These are phyloP conservation scores for Stomatorhinus ivindoensis DNA, from an alignment of 2,113 vertebrate genomes.

Conservation along the genomic window DNA sequence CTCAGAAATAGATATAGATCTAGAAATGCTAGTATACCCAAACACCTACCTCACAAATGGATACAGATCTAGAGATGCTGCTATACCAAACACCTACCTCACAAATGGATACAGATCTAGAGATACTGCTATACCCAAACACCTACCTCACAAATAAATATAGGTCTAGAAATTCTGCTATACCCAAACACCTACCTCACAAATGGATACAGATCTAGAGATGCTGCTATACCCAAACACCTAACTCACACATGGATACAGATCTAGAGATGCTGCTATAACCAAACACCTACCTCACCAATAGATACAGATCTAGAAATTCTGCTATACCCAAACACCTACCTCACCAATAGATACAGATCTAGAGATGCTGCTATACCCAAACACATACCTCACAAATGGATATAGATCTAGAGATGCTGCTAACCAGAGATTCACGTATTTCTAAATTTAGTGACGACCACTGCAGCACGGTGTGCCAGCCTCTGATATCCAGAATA, in stretches of 20 bases:
- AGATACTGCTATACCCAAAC: no score
- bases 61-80: background rate
- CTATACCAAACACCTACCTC: no score
- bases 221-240: background rate
- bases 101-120: background rate
- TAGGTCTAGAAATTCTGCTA: no score
- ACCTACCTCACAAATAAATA: no score
- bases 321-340: background rate
- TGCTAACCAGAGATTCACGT: constrained; percentile 16
- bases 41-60: background rate
- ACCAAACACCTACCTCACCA: background rate
- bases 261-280: background rate
- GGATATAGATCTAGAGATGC: background rate
- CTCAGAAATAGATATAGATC: background rate
- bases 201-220: no score
- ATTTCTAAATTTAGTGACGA: constrained; percentile 14
- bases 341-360: background rate
- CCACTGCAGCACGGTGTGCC: background rate
- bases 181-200: background rate
- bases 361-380: background rate
- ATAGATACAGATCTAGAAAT: background rate
- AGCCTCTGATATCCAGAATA: constrained; percentile 11
- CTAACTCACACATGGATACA: background rate
- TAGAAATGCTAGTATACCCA: background rate
- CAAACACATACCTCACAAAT: background rate